Percentiles rank a stretch among this genome's conserved stretches.
Evolutionary conservation across 2,888 invertebrate species (phyloP).

Genomic region (Cremastobaeus sp.): DNA sequence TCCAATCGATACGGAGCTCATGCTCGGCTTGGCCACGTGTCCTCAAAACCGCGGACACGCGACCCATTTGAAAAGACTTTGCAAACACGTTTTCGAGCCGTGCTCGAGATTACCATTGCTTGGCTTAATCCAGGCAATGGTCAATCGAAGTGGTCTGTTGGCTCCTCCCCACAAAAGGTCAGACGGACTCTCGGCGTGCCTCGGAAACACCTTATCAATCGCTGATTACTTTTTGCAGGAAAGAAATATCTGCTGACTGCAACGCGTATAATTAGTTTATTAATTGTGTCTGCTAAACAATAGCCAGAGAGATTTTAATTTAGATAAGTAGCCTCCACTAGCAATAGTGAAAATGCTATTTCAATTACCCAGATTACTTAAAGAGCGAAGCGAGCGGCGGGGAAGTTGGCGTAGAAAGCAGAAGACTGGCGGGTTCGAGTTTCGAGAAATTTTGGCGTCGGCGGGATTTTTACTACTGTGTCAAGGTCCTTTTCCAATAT

Average conservation of each 20-base stretch:
- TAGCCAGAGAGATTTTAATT: constrained; percentile 47
- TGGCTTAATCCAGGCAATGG: constrained; percentile 31
- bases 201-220: constrained; percentile 20
- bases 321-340: constrained; percentile 41
- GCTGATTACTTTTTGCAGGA: no score
- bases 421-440: neutral
- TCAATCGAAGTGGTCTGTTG: constrained; percentile 14
- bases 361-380: constrained; percentile 44
- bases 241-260: no score
- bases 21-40: constrained; percentile 46
- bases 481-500: no score
- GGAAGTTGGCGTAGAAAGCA: neutral
- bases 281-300: constrained; percentile 1
- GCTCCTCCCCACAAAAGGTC: constrained; percentile 9
- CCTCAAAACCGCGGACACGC: constrained; percentile 45
- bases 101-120: constrained; percentile 20
- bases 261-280: no score
- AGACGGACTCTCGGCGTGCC: no score
- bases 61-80: constrained; percentile 23
- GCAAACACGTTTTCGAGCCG: constrained; percentile 22
- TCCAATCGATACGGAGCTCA: constrained; percentile 52
- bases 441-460: no score
- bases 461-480: no score
- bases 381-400: no score
- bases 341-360: constrained; percentile 50